Base-by-base conservation (phyloP, 2,797 vertebrate species). In the Gambelia wislizenii region DNA sequence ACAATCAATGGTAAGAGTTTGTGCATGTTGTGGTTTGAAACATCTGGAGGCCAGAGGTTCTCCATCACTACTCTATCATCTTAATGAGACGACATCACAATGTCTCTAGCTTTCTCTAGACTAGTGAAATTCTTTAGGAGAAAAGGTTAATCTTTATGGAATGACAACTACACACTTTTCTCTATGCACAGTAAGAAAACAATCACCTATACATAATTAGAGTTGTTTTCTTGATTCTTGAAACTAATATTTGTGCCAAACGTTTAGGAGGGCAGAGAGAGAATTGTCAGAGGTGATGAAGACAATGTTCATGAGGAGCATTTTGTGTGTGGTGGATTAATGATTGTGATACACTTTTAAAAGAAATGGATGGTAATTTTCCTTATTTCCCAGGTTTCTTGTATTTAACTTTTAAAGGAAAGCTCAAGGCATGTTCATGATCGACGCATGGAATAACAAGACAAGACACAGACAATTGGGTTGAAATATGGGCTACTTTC, bases 271-370 rank as follows among this genome's bases (percentile, higher is more conserved):
- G 22, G 33, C 47, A 69, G 47, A 70, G 14, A 59, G 42, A 39
- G 33, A 42, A 64, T 52, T 69, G n/a, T n/a, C 30, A 83, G 61
- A 80, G 10, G 59, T 74, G 56, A 52, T 92, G 22, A 86, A 47
- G 79, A 30, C 0, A 77, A 56, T 85, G 79, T 88, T 84, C 10
- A 6, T 83, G 44, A 89, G 30, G 88, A 90, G 49, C 64, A 64
- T 84, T 85, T 30, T 6, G n/a, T 64, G 87, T 84, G 36, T 67
- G 27, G 20, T 90, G 27, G 67, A 83, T 91, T 90, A 89, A 77
- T 4, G 5, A 16, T 85, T 42, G 82, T 61, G 42, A 88, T n/a
- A 1, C 0, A 9, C 18, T 85, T 4, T 80, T n/a, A 74, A 83
- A 94, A 72, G 44, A 90, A 91, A 83, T 36, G 0, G 0, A 6